phyloP scores from a whole-genome alignment of 2,113 vertebrate genomes.

The Geococcyx californianus region DNA sequence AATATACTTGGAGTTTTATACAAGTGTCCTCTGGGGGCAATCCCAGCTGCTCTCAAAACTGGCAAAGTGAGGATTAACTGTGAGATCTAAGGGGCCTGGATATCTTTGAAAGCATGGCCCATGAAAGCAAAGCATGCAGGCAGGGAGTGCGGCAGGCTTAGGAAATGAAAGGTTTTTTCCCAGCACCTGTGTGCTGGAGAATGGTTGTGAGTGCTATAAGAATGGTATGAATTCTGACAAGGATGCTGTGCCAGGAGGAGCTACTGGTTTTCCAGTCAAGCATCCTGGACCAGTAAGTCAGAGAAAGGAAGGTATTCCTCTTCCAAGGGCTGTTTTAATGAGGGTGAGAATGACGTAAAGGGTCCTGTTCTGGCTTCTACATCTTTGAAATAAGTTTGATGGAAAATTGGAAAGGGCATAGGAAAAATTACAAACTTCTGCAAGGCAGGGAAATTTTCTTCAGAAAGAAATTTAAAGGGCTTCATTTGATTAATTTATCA shows the following conservation, averaged over 20 bases:
- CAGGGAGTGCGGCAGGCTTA: neutral
- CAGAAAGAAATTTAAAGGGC: neutral
- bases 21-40: neutral
- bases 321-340: neutral
- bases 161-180: neutral
- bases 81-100: neutral
- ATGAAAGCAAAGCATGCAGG: neutral
- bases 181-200: neutral
- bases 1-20: neutral
- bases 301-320: neutral
- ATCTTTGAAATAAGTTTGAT: neutral
- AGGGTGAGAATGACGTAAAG: neutral
- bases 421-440: neutral
- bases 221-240: neutral
- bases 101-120: neutral
- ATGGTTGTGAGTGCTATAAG: neutral
- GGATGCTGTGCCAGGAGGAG: neutral
- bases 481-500: neutral
- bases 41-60: neutral
- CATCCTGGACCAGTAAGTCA: neutral
- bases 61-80: neutral
- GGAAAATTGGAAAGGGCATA: neutral
- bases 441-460: neutral
- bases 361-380: neutral
- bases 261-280: neutral